Evolutionary conservation across 2,797 vertebrate species (phyloP), one percentile per base, ranked within the genome.

Genomic region (Halcyon leucocephala): DNA sequence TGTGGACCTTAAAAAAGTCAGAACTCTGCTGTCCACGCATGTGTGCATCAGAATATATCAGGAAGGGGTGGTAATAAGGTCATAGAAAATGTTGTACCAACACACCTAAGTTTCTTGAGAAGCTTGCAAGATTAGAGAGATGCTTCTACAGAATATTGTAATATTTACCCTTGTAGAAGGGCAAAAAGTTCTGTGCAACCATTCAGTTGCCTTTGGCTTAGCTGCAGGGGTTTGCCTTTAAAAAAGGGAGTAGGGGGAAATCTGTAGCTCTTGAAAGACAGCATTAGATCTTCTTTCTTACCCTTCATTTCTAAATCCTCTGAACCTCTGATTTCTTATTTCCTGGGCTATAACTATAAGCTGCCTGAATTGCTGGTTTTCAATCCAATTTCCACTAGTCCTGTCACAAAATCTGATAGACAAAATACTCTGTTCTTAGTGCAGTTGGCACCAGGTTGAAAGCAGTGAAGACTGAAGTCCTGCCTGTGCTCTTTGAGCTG

Each of bases 351-450:
- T 91, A 91, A 77, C 89, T 77, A 37, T 77, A 88, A 88, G 89
- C 52, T 73, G 77, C 31, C 61, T 58, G 77, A 92, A 89, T 89
- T 94, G 71, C 60, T 77, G 60, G 60, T 28, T 94, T 94, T 89
- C 89, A 85, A 60, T 82, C 66, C 58, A 60, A 39, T 94, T 91
- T 81, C 46, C 48, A 66, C 69, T 44, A 61, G 77, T 78, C 55
- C 44, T 92, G 89, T 89, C 89, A 82, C 35, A 60, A 82, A 89
- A 86, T 89, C 86, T 92, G 86, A 89, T 69, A 81, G 85, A 91
- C 89, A 81, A 85, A 85, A 89, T 81, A 89, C 61, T 13, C 61
- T 86, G 78, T 78, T 69, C 71, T 67, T 42, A 44, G 51, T 54
- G 37, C 13, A 26, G 66, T 51, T 82, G 66, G 66, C 39, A 35